These are phyloP conservation scores for Napeogenes inachia DNA, from an alignment of 2,888 invertebrate species.

Conservation along the genomic window DNA sequence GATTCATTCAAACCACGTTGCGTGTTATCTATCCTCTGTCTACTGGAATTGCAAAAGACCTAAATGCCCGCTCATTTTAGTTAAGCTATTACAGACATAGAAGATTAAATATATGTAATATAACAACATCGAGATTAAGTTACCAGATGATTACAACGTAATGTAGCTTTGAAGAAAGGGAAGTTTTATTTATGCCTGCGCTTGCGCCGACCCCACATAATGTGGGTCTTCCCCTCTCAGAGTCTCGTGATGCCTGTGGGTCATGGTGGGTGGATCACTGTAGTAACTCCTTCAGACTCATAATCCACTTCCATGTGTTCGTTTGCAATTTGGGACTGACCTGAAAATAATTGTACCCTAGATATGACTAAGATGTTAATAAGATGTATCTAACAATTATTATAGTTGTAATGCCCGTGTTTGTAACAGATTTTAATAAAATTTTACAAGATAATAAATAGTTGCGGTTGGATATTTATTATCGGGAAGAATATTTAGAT, in stretches of 20 bases:
- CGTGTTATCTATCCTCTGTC: neutral
- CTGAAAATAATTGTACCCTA: too few relatives aligned
- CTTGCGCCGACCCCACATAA: constrained; percentile 18
- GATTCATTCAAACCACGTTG: neutral
- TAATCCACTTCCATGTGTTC: too few relatives aligned
- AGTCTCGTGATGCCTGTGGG: constrained; percentile 11
- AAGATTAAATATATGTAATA: neutral
- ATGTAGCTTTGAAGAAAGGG: neutral
- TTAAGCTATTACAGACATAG: neutral
- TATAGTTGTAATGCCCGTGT: too few relatives aligned
- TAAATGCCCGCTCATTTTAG: neutral
- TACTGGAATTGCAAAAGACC: neutral
- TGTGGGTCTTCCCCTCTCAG: constrained; percentile 21
- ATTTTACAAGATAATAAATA: too few relatives aligned
- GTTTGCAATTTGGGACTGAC: too few relatives aligned
- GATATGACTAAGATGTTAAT: too few relatives aligned
- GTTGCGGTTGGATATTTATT: too few relatives aligned
- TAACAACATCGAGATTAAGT: neutral
- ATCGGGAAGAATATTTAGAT: too few relatives aligned
- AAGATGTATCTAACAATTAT: too few relatives aligned
- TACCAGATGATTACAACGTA: neutral
- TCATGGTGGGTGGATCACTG: constrained; percentile 14
- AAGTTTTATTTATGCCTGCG: constrained; percentile 18
- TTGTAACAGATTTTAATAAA: too few relatives aligned
- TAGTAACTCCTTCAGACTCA: too few relatives aligned